Conservation (phyloP, 2,113 vertebrate genomes). For the Scolopax mira region DNA sequence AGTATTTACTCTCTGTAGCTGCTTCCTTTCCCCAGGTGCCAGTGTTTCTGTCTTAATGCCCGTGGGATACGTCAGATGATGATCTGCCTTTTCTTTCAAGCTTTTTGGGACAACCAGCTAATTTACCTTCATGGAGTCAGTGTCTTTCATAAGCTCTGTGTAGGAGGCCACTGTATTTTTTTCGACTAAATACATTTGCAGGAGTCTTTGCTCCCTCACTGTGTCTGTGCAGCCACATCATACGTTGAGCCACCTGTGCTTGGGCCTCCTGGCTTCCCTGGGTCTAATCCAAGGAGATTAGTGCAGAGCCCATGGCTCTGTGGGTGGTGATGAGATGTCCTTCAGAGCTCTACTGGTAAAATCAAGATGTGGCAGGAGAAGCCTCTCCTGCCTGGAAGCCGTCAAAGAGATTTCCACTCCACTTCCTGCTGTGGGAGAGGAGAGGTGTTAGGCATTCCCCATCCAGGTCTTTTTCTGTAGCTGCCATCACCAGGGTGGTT, state of each 20-base stretch:
- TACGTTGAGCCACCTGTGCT: neutral
- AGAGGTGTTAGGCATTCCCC: neutral
- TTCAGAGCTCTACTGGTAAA: neutral
- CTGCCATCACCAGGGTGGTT: neutral
- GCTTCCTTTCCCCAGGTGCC: neutral
- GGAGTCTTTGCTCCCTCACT: neutral
- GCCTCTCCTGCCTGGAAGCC: neutral
- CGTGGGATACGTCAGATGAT: neutral
- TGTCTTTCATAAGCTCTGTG: neutral
- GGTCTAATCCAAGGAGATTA: neutral
- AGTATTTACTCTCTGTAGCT: neutral
- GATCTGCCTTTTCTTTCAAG: neutral
- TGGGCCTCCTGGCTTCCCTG: neutral
- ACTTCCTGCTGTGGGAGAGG: neutral
- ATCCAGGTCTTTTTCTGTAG: neutral
- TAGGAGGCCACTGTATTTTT: neutral
- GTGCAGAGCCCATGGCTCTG: accelerated
- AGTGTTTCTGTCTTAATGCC: neutral
- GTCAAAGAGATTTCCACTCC: neutral
- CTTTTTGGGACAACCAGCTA: neutral
- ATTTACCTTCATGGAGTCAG: neutral
- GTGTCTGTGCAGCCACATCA: neutral
- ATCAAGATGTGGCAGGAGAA: neutral
- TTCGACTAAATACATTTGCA: neutral
- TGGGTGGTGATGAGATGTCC: neutral